Conservation (phyloP, 2,797 vertebrate genomes). For the Crenuchus spilurus region DNA sequence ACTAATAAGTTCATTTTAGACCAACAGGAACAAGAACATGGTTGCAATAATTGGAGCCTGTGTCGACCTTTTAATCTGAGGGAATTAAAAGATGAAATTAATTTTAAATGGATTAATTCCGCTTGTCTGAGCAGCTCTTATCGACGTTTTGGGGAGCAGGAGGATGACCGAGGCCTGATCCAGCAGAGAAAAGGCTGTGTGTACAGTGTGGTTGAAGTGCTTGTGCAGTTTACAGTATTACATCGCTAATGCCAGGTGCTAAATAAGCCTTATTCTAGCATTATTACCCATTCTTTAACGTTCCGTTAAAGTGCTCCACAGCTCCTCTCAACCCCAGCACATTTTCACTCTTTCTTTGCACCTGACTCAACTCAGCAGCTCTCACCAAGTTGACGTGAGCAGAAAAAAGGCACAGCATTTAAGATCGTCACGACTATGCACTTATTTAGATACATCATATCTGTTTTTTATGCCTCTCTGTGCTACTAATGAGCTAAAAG, state of each 20-base stretch:
- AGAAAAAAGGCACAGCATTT: neutral
- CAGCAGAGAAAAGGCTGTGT: neutral
- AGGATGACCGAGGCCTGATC: neutral
- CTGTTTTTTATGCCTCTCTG: neutral
- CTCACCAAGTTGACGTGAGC: neutral
- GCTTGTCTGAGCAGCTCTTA: neutral
- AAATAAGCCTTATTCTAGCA: neutral
- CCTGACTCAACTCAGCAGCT: neutral
- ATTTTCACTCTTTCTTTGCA: too few relatives aligned
- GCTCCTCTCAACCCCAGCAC: too few relatives aligned
- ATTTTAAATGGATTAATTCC: constrained; percentile 22
- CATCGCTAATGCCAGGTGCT: constrained; percentile 1
- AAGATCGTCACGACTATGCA: neutral
- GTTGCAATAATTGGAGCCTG: neutral
- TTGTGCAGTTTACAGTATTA: neutral
- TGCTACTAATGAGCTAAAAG: neutral
- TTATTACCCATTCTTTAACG: too few relatives aligned
- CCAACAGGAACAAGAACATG: neutral
- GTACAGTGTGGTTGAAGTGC: neutral
- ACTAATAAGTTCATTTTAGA: neutral
- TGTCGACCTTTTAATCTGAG: constrained; percentile 2
- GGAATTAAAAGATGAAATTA: constrained; percentile 28
- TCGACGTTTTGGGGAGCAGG: neutral
- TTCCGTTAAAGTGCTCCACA: too few relatives aligned
- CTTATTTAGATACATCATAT: neutral